phyloP scores from a whole-genome alignment of 2,888 invertebrate species.

The Dasysyrphus tricinctus region DNA sequence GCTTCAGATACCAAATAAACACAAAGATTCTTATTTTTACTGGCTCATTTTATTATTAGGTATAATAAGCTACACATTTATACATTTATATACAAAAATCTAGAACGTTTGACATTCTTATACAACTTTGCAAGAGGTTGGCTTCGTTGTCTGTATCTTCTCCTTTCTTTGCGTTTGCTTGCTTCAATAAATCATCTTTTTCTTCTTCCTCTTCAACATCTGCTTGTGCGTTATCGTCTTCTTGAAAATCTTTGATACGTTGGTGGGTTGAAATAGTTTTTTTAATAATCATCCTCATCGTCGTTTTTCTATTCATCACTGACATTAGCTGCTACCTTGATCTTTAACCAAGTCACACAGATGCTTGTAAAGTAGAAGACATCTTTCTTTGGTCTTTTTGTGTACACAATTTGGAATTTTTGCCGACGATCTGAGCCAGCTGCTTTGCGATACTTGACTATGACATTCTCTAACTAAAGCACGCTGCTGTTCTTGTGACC shows the following conservation, averaged over 20 bases:
- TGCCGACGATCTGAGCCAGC: conserved; percentile 94
- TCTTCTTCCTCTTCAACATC: conserved; percentile 59
- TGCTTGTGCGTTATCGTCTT: conserved; percentile 77
- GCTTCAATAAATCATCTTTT: conserved; percentile 68
- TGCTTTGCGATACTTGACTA: conserved; percentile 91
- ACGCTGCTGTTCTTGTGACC: conserved; percentile 95
- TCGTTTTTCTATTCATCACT: conserved; percentile 60
- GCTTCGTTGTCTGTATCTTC: conserved; percentile 83
- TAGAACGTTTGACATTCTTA: conserved; percentile 42
- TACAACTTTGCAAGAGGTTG: conserved; percentile 41
- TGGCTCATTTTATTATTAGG: conserved; percentile 40
- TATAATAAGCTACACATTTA: conserved; percentile 37
- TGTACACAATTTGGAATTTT: conserved; percentile 94
- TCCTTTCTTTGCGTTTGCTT: conserved; percentile 81
- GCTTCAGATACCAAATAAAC: too few relatives aligned
- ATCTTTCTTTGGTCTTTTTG: conserved; percentile 96
- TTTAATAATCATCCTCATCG: conserved; percentile 57
- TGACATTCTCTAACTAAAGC: conserved; percentile 93
- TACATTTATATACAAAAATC: conserved; percentile 51
- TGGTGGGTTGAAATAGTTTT: conserved; percentile 66
- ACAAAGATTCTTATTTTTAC: background rate
- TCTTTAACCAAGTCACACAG: conserved; percentile 91
- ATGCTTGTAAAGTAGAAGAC: conserved; percentile 93
- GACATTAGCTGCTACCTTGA: conserved; percentile 72
- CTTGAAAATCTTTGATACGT: conserved; percentile 77